Percentiles rank a stretch among this genome's conserved stretches.
phyloP scores from a whole-genome alignment of 2,888 invertebrate species.

The Lysandra bellargus region DNA sequence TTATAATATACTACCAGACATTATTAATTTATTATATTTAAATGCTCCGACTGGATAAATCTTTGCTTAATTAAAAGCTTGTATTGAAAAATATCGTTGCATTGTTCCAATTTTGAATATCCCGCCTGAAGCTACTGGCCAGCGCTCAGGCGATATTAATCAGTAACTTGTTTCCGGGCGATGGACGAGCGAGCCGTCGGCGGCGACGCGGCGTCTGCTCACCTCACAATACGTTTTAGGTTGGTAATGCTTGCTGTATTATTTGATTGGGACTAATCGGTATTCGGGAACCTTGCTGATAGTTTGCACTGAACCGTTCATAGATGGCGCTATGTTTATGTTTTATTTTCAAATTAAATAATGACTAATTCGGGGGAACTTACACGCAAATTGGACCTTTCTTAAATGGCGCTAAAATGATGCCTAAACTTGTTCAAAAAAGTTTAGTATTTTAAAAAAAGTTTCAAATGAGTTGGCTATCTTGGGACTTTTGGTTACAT shows the following conservation, averaged over 20 bases:
- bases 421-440: too few species aligned
- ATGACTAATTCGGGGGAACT: too few species aligned
- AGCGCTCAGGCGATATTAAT: conserved; percentile 57
- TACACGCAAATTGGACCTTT: too few species aligned
- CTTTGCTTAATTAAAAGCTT: not conserved
- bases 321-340: not conserved
- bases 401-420: too few species aligned
- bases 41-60: not conserved
- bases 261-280: conserved; percentile 1
- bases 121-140: conserved; percentile 40
- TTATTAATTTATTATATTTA: not conserved
- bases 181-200: conserved; percentile 65
- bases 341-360: not conserved
- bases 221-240: conserved; percentile 76
- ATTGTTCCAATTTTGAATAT: conserved; percentile 36
- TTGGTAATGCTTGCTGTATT: conserved; percentile 71
- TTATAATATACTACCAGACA: not conserved
- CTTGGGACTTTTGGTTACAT: not conserved
- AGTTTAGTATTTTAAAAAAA: not conserved
- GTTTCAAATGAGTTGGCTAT: not conserved
- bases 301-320: not conserved
- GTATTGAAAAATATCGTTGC: not conserved
- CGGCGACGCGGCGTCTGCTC: conserved; percentile 74
- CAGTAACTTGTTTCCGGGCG: conserved; percentile 73
- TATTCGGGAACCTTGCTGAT: not conserved